Evolutionary conservation across 2,113 vertebrate genomes (phyloP), one percentile per base, ranked within the genome.

Genomic region (Sphyrna mokarran): DNA sequence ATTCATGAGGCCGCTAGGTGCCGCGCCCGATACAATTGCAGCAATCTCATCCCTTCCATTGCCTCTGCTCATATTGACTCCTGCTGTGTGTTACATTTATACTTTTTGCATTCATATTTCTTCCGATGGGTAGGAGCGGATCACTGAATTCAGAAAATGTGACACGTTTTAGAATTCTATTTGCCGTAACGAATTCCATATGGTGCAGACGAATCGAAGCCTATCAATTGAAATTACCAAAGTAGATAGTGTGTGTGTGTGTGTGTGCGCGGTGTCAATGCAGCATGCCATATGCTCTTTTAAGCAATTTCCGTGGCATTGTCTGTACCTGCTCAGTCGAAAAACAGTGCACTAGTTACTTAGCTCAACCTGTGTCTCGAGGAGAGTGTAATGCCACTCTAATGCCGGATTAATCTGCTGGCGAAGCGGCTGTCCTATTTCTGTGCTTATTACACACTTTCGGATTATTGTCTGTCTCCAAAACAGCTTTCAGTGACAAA

Each of bases 401-500:
- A 69, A 69, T 70, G 23, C 66, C 9, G 68, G 63, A 68, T 94
- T 94, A 94, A 94, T 43, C 63, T 94, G 40, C 63, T 94, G 37
- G 63, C 23, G 16, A 94, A 18, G 66, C 40, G 20, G 68, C 40
- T 43, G 91, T 94, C 40, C n/a, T 94, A 68, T 40, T 18, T 66
- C 7, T 68, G 63, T 37, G 43, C 29, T 22, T 66, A 94, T 43
- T 69, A 54, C 5, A 94, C 91, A 40, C 20, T 94, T n/a, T 13
- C 91, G 23, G 91, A 69, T 68, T 94, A 94, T 43, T 43, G 33
- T 94, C 70, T 23, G n/a, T 29, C 43, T 72, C 40, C 37, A 72
- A 69, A 48, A 72, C 94, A 95, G 68, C 94, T 95, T 95, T 72
- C 68, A 76, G 26, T 48, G 23, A 54, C 94, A 95, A 95, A 72